A percentile compares a stretch with the other conserved stretches of the same genome.
Conservation (phyloP, 92 coral and sea anemone species). For the Siderastrea siderea region DNA sequence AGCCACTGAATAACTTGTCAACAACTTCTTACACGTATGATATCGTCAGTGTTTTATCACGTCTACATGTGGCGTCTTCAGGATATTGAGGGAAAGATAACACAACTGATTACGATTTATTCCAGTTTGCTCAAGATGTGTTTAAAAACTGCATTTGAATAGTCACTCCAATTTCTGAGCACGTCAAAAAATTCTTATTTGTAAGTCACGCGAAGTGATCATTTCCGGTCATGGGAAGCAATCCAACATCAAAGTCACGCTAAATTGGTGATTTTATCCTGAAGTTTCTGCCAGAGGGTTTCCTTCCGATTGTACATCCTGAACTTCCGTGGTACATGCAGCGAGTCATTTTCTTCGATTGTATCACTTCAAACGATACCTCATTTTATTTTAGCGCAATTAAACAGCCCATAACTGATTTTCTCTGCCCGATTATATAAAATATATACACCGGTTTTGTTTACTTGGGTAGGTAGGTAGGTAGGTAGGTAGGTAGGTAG, state of each 20-base stretch:
- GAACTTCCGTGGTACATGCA: too few species aligned
- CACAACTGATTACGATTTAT: too few species aligned
- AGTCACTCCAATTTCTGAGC: background rate
- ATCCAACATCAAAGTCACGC: slow-evolving; percentile 9
- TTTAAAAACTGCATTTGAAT: too few species aligned
- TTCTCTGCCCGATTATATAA: too few species aligned
- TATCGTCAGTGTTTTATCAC: too few species aligned
- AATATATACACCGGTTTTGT: too few species aligned
- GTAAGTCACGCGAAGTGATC: slow-evolving; percentile 19
- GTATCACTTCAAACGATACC: background rate
- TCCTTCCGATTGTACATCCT: background rate
- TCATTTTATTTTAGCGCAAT: too few species aligned
- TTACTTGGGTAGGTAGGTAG: too few species aligned
- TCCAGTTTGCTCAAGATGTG: background rate
- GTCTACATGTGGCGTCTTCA: too few species aligned
- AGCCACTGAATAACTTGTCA: slow-evolving; percentile 16
- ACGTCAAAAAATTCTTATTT: background rate
- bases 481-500: too few species aligned
- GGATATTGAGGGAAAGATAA: too few species aligned
- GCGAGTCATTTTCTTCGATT: background rate
- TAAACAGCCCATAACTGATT: too few species aligned
- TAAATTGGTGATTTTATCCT: background rate
- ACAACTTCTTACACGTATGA: background rate
- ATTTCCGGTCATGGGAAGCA: slow-evolving; percentile 28
- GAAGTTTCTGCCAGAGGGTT: background rate